phyloP scores from a whole-genome alignment of 2,888 invertebrate species.

The Panorpa germanica region DNA sequence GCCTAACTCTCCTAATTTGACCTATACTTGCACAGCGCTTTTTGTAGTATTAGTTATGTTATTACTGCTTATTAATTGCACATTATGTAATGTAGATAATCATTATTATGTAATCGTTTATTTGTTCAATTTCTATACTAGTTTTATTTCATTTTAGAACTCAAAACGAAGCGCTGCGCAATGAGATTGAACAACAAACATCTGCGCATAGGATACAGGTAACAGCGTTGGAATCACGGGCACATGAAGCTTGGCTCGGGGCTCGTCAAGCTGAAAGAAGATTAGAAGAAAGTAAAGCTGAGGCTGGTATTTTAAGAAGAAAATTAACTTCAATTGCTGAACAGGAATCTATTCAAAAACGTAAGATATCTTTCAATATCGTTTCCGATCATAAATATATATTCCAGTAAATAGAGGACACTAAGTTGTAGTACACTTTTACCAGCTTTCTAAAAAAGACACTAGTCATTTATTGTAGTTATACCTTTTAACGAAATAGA shows the following conservation, averaged over 20 bases:
- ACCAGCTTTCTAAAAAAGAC: background rate
- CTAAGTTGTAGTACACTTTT: constrained; percentile 6
- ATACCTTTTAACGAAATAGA: background rate
- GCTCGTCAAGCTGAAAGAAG: constrained; percentile 66
- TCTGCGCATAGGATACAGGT: constrained; percentile 45
- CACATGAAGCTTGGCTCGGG: constrained; percentile 72
- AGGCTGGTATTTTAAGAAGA: constrained; percentile 44
- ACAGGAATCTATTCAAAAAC: constrained; percentile 44
- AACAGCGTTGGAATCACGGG: constrained; percentile 60
- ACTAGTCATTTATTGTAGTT: background rate
- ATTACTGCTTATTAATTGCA: too few species aligned
- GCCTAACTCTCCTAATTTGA: too few species aligned
- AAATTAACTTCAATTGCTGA: constrained; percentile 26
- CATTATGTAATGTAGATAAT: too few species aligned
- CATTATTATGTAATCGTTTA: too few species aligned
- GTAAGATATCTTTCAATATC: constrained; percentile 28
- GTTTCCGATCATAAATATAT: constrained; percentile 10
- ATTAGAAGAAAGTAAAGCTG: constrained; percentile 60
- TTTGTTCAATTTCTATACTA: too few species aligned
- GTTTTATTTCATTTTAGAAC: constrained; percentile 21
- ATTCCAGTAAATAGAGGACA: constrained; percentile 11
- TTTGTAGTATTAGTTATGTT: too few species aligned
- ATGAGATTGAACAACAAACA: constrained; percentile 76
- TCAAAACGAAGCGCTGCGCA: constrained; percentile 42
- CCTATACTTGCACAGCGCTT: too few species aligned